Evolutionary conservation across 2,888 invertebrate species (phyloP).

Genomic region (Pedicia rivosa): DNA sequence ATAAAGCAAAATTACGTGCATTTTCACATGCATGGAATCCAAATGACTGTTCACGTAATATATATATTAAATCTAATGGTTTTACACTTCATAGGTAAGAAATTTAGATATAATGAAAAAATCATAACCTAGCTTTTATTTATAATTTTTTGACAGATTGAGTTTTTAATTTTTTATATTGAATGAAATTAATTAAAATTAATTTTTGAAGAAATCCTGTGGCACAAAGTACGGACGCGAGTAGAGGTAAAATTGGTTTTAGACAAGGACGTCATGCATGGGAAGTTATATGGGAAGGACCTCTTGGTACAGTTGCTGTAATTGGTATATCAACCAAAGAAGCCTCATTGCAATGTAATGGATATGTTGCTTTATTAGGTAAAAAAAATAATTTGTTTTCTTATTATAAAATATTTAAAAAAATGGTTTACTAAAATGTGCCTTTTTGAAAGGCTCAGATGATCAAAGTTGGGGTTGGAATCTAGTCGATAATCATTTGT

Average conservation of each 20-base stretch:
- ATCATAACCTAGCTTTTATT: neutral
- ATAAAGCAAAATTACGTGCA: constrained; percentile 85
- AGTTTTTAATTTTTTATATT: neutral
- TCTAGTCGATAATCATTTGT: constrained; percentile 89
- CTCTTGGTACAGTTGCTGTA: constrained; percentile 93
- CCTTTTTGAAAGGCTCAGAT: constrained; percentile 51
- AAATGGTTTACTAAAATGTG: neutral
- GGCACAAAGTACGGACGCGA: constrained; percentile 95
- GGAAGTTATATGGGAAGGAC: constrained; percentile 98
- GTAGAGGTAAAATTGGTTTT: constrained; percentile 80
- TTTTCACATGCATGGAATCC: constrained; percentile 96
- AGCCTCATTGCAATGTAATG: constrained; percentile 82
- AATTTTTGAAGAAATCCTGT: constrained; percentile 66
- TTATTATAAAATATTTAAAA: no score
- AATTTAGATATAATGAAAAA: neutral
- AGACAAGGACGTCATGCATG: constrained; percentile 86
- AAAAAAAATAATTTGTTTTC: no score
- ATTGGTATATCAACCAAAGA: constrained; percentile 92
- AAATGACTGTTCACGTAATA: constrained; percentile 91
- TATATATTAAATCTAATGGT: constrained; percentile 91
- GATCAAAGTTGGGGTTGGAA: constrained; percentile 99
- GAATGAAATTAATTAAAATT: neutral
- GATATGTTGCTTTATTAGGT: constrained; percentile 76
- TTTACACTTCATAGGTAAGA: constrained; percentile 79
- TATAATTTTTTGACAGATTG: neutral